phyloP scores from a whole-genome alignment of 2,888 invertebrate species.

The Spisula solida region DNA sequence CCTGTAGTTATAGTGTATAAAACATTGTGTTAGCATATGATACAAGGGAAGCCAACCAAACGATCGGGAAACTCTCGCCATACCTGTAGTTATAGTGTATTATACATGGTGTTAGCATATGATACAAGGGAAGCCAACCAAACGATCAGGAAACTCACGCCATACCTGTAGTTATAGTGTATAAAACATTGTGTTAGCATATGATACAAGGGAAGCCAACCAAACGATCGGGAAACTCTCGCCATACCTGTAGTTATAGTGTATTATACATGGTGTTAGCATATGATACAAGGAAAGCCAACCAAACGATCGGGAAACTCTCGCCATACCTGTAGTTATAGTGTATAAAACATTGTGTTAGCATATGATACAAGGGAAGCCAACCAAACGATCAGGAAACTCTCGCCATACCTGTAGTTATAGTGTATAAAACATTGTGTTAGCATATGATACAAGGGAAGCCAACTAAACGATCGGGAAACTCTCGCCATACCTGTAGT shows the following conservation, averaged over 20 bases:
- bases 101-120: too few relatives aligned
- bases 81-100: conserved; percentile 89
- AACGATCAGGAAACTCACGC: conserved; percentile 98
- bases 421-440: not conserved
- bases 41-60: conserved; percentile 98
- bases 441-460: conserved; percentile 94
- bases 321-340: conserved; percentile 93
- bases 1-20: conserved; percentile 88
- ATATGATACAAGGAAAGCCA: conserved; percentile 97
- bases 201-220: conserved; percentile 99
- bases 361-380: conserved; percentile 96
- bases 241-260: conserved; percentile 92
- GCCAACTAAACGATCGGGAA: conserved; percentile 98
- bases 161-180: conserved; percentile 91
- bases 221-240: conserved; percentile 98
- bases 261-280: too few relatives aligned
- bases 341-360: too few relatives aligned
- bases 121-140: conserved; percentile 99
- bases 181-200: too few relatives aligned
- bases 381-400: conserved; percentile 98
- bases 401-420: conserved; percentile 95
- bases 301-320: conserved; percentile 98
- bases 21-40: too few relatives aligned
- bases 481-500: conserved; percentile 96
- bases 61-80: conserved; percentile 99